Evolutionary conservation across 2,888 invertebrate genomes (phyloP).

Genomic region (Sinodicranocentrus sp.): DNA sequence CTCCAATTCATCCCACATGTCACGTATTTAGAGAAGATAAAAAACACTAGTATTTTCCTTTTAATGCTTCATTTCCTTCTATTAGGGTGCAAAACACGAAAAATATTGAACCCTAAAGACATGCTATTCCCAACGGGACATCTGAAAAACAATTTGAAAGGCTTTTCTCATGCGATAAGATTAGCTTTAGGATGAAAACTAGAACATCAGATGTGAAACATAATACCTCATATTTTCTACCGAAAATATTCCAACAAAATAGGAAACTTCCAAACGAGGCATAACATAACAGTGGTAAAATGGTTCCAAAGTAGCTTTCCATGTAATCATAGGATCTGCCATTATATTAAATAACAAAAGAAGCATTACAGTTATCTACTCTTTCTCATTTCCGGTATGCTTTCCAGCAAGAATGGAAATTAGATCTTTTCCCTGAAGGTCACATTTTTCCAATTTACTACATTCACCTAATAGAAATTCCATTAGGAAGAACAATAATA

Average conservation of each 20-base stretch:
- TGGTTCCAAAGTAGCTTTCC: no score
- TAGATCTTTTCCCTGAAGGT: conserved; percentile 29
- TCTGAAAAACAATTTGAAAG: no score
- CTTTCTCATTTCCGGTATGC: conserved; percentile 25
- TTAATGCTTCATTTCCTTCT: conserved; percentile 18
- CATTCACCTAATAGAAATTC: conserved; percentile 82
- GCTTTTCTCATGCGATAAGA: no score
- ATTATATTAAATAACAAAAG: background rate
- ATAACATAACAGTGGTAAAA: no score
- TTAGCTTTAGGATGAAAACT: no score
- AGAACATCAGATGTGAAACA: no score
- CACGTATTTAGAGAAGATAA: background rate
- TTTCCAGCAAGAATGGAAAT: conserved; percentile 21
- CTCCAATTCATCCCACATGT: background rate
- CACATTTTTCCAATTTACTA: conserved; percentile 74
- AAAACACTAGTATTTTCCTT: background rate
- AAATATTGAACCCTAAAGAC: background rate
- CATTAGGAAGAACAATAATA: conserved; percentile 85
- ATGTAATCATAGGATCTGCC: no score
- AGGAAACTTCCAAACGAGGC: no score
- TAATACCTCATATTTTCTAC: no score
- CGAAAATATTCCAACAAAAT: no score
- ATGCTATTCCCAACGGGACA: background rate
- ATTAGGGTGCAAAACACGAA: conserved; percentile 31
- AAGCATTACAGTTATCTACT: conserved; percentile 13